Evolutionary conservation across 2,888 invertebrate species (phyloP), one percentile per base, ranked within the genome.

Genomic region (Pycnomerus fuliginosus): DNA sequence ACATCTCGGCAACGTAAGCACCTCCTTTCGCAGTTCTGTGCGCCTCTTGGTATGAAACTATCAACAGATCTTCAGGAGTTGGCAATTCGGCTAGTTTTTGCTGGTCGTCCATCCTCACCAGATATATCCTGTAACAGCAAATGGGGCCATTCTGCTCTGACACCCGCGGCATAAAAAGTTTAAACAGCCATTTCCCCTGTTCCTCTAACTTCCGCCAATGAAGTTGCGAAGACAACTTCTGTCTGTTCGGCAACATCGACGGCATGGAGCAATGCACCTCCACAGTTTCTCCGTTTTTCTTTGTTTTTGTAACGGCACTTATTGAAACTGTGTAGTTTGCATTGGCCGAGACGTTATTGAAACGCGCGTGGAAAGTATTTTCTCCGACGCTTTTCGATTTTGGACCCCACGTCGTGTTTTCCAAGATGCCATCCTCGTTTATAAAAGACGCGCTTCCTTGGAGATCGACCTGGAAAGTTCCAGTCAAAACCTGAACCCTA

Each of bases 141-240:
- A 93, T 90, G 0, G 85, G 85, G 1, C 93, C 93, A 60, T 91
- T 91, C 38, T 91, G 75, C 66, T 93, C 90, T 0, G 89, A 84
- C 20, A 92, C 78, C 51, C 86, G 76, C 0, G 89, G 89, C 55
- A 91, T 69, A 52, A 80, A 79, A 55, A 92, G 73, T 61, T 87
- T 86, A 55, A 90, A 85, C 58, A 89, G 76, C 72, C 84, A 85
- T 56, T 80, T 80, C 13, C 83, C 84, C 34, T 80, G 75, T 23
- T 78, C 79, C 47, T 80, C 78, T 23, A 83, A 74, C 61, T 82
- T 82, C 14, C 76, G 74, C 82, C 84, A 85, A 23, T 75, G 71
- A 16, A 78, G 78, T 23, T 78, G 70, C 3, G 80, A 80, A n/a
- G n/a, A n/a, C 41, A 85, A 70, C 51, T 75, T 76, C 37, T 80